These are phyloP conservation scores for Tadarida brasiliensis DNA, from an alignment of 2,797 vertebrate genomes.

Conservation along the genomic window DNA sequence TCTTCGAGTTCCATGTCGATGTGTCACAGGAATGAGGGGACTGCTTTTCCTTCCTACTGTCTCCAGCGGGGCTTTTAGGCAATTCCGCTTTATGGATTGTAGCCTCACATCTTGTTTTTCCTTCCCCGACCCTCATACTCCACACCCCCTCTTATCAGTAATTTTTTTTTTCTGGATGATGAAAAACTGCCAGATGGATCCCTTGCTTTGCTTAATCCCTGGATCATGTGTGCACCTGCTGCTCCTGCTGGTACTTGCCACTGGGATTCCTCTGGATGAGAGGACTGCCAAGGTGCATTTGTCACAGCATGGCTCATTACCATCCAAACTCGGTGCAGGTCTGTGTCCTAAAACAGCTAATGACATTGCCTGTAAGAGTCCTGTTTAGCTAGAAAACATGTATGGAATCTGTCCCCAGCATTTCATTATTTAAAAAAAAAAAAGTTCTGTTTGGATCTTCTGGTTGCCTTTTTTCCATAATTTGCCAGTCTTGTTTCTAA, in stretches of 20 bases:
- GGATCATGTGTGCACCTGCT: slow-evolving; percentile 53
- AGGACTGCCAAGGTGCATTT: slow-evolving; percentile 41
- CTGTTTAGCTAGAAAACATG: slow-evolving; percentile 13
- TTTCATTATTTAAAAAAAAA: not conserved
- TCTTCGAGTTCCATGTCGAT: not conserved
- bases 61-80: not conserved
- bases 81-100: not conserved
- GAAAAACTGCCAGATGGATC: slow-evolving; percentile 60
- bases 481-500: not conserved
- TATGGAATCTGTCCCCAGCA: not conserved
- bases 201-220: slow-evolving; percentile 68
- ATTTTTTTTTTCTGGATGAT: not conserved
- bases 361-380: not conserved
- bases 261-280: slow-evolving; percentile 27
- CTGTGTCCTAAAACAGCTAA: not conserved
- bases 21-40: not conserved
- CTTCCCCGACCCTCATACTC: not conserved
- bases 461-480: not conserved
- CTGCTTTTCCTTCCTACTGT: not conserved
- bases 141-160: not conserved
- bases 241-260: slow-evolving; percentile 20
- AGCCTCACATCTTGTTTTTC: not conserved
- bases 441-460: not conserved
- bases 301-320: slow-evolving; percentile 41
- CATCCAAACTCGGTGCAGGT: not conserved